Evolutionary conservation across 2,888 invertebrate species (phyloP).

Genomic region (Apotomis betuletana): DNA sequence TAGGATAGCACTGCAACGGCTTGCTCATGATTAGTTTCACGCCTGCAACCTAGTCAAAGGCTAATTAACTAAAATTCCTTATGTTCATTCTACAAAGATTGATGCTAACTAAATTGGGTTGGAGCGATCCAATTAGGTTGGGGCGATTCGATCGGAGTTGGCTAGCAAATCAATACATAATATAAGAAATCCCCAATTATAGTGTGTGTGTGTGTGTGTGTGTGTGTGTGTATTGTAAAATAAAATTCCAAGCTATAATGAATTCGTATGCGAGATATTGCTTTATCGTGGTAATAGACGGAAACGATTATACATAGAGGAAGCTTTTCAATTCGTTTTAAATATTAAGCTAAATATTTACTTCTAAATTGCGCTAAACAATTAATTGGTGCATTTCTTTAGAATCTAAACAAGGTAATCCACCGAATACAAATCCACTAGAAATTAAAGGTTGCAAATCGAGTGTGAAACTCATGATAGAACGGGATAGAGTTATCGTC

Average conservation of each 20-base stretch:
- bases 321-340: constrained; percentile 22
- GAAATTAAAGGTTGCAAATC: not conserved
- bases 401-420: constrained; percentile 5
- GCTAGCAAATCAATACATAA: not conserved
- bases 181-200: constrained; percentile 14
- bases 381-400: constrained; percentile 35
- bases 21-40: no score
- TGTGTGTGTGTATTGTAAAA: no score
- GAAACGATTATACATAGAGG: constrained; percentile 5
- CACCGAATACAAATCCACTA: not conserved
- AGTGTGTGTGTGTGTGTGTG: no score
- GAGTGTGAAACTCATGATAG: no score
- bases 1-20: no score
- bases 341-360: constrained; percentile 22
- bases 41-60: no score
- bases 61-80: no score
- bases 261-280: constrained; percentile 30
- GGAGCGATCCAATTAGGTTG: no score
- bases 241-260: constrained; percentile 7
- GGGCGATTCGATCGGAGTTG: no score
- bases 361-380: constrained; percentile 29
- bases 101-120: no score
- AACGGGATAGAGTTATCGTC: no score
- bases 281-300: constrained; percentile 13
- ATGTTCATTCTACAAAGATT: no score